Percentiles rank a stretch among this genome's conserved stretches.
These are phyloP conservation scores for Hetaerina americana DNA, from an alignment of 1,140 invertebrate genomes.

Conservation along the genomic window DNA sequence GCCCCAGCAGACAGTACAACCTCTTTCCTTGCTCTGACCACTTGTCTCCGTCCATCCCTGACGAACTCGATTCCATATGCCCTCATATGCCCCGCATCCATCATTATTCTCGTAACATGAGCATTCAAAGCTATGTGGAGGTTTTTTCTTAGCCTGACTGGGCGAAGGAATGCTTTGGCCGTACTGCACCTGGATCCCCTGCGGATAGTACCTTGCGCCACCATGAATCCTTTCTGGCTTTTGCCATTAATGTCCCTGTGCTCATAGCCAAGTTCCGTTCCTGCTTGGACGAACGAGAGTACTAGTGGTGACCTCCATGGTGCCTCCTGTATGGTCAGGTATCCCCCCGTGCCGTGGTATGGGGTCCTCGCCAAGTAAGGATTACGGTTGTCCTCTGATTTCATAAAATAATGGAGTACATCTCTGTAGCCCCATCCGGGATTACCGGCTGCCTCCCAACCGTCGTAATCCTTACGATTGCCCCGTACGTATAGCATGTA, in stretches of 20 bases:
- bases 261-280: constrained; percentile 73
- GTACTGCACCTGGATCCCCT: constrained; percentile 77
- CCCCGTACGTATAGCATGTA: constrained; percentile 92
- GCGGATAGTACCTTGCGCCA: constrained; percentile 77
- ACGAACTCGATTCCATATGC: constrained; percentile 63
- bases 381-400: constrained; percentile 78
- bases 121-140: constrained; percentile 64
- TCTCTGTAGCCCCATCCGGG: constrained; percentile 81
- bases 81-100: constrained; percentile 54
- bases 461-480: constrained; percentile 70
- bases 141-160: constrained; percentile 60
- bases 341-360: constrained; percentile 62
- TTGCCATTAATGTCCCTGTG: constrained; percentile 78
- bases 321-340: constrained; percentile 68
- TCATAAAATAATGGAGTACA: constrained; percentile 77
- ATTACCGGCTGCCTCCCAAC: constrained; percentile 78
- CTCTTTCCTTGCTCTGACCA: constrained; percentile 54
- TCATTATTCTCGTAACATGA: constrained; percentile 55
- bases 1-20: constrained; percentile 63
- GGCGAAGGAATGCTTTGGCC: constrained; percentile 75
- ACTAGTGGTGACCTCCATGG: constrained; percentile 71
- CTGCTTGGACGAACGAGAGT: constrained; percentile 71
- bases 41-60: constrained; percentile 46
- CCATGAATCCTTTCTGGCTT: constrained; percentile 71
- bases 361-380: constrained; percentile 54